Evolutionary conservation across 2,888 invertebrate genomes (phyloP).

Genomic region (Alcis repandata): DNA sequence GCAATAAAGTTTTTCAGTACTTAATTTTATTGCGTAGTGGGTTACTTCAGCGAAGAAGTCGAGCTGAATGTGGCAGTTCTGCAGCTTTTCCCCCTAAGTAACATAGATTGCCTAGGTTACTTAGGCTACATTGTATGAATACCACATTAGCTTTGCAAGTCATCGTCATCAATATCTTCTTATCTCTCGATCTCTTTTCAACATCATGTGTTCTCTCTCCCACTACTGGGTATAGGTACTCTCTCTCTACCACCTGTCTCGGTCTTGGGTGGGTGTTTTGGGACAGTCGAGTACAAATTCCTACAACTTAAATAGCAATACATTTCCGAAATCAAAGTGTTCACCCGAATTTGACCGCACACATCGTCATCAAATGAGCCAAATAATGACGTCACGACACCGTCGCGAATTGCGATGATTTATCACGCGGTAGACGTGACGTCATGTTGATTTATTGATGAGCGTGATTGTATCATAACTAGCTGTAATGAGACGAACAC

Average conservation of each 20-base stretch:
- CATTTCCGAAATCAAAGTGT: neutral
- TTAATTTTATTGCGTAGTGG: slow-evolving; percentile 54
- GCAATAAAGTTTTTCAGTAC: slow-evolving; percentile 60
- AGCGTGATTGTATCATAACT: slow-evolving; percentile 42
- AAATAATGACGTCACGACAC: slow-evolving; percentile 45
- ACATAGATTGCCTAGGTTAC: no score
- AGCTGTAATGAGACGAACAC: slow-evolving; percentile 1
- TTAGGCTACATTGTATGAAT: slow-evolving; percentile 5
- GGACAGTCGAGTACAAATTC: no score
- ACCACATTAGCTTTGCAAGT: neutral
- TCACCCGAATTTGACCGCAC: slow-evolving; percentile 20
- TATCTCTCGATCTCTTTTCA: neutral
- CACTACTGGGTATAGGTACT: no score
- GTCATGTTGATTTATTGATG: slow-evolving; percentile 54
- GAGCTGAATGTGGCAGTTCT: slow-evolving; percentile 33
- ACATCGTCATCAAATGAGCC: slow-evolving; percentile 54
- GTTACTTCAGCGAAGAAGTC: slow-evolving; percentile 47
- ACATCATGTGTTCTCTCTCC: no score
- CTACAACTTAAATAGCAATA: no score
- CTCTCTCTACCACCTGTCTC: no score
- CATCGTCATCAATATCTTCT: neutral
- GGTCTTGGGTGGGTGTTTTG: no score
- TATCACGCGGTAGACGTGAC: slow-evolving; percentile 47
- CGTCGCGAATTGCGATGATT: slow-evolving; percentile 56
- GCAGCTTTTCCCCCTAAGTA: slow-evolving; percentile 24